These are phyloP conservation scores for Lampris incognitus DNA, from an alignment of 2,113 vertebrate species.

Conservation along the genomic window DNA sequence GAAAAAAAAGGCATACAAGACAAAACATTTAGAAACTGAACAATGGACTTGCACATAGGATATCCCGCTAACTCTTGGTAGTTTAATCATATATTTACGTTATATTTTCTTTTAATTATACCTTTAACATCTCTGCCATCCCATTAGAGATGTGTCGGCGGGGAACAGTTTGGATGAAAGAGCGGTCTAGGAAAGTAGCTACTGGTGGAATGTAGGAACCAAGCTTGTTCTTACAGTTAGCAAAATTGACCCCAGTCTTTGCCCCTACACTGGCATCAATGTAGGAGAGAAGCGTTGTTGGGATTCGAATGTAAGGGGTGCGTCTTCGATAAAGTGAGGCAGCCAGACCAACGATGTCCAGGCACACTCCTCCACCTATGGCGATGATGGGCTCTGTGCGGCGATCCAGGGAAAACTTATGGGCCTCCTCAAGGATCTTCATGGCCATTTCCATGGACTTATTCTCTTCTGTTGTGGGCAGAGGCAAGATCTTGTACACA, in stretches of 20 bases:
- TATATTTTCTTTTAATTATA: constrained; percentile 25
- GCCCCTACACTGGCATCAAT: constrained; percentile 86
- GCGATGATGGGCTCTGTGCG: constrained; percentile 85
- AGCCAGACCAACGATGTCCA: constrained; percentile 86
- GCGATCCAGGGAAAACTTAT: constrained; percentile 83
- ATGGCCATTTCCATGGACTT: constrained; percentile 86
- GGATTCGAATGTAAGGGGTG: constrained; percentile 86
- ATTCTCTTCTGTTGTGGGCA: constrained; percentile 85
- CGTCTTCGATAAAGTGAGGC: constrained; percentile 84
- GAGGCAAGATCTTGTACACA: constrained; percentile 79
- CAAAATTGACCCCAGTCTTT: constrained; percentile 87
- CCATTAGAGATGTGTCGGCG: constrained; percentile 86
- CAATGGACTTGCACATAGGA: too few species aligned
- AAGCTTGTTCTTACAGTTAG: constrained; percentile 88
- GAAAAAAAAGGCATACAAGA: neutral
- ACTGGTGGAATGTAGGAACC: constrained; percentile 83
- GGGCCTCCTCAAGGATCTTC: constrained; percentile 85
- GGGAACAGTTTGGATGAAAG: constrained; percentile 84
- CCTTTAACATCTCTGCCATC: constrained; percentile 88
- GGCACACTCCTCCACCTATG: constrained; percentile 85
- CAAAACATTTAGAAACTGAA: neutral
- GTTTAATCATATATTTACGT: too few species aligned
- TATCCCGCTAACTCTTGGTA: too few species aligned
- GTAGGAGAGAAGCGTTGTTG: constrained; percentile 86
- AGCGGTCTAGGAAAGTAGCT: constrained; percentile 84